Evolutionary conservation across 2,888 invertebrate genomes (phyloP).

Genomic region (Steinernema hermaphroditum): DNA sequence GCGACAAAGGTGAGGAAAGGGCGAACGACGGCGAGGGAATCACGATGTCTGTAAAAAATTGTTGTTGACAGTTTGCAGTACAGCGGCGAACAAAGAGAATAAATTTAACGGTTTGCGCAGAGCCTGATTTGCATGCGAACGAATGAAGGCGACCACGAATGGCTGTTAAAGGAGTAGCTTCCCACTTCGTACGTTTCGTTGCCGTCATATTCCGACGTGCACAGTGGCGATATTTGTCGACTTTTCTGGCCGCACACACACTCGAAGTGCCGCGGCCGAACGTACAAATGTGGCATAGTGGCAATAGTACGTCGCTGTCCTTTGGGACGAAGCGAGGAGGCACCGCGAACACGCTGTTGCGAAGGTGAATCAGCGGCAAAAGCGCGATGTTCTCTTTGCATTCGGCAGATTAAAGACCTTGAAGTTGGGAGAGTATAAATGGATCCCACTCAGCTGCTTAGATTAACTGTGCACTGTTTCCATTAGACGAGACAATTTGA

Average conservation of each 20-base stretch:
- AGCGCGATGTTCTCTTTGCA: neutral
- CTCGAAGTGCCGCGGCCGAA: no score
- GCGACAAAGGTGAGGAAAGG: neutral
- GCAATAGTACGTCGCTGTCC: slow-evolving; percentile 1
- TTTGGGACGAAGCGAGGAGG: neutral
- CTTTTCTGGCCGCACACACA: no score
- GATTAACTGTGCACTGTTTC: slow-evolving; percentile 1
- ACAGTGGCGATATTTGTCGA: no score
- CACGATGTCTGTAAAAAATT: neutral
- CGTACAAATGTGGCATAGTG: neutral
- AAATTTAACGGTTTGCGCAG: neutral
- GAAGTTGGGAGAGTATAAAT: neutral
- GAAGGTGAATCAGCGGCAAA: neutral
- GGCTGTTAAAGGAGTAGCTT: neutral
- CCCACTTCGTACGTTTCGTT: neutral
- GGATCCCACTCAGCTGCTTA: slow-evolving; percentile 21
- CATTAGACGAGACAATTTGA: slow-evolving; percentile 3
- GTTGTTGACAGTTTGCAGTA: slow-evolving; percentile 11
- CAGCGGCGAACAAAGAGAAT: slow-evolving; percentile 21
- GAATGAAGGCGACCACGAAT: neutral
- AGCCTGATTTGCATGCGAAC: neutral
- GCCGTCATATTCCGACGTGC: neutral
- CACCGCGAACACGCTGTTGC: neutral
- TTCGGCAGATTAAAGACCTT: neutral
- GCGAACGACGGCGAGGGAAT: neutral